Evolutionary conservation across 2,888 invertebrate species (phyloP).

Genomic region (Ochropacha duplaris): DNA sequence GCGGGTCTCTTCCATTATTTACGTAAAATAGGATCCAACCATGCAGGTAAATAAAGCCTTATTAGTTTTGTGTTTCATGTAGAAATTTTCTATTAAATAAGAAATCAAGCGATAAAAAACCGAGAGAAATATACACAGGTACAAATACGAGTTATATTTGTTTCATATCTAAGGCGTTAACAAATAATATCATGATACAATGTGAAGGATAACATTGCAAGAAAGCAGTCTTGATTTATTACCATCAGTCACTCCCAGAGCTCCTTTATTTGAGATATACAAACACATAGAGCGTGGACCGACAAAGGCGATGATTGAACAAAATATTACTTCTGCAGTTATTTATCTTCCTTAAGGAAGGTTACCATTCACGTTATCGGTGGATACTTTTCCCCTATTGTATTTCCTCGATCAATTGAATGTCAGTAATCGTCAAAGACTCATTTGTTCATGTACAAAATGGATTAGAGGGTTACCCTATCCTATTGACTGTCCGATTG

Average conservation of each 20-base stretch:
- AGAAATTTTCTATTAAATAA: too few relatives aligned
- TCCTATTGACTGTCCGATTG: slow-evolving; percentile 1
- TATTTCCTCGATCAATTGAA: slow-evolving; percentile 5
- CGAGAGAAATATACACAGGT: too few relatives aligned
- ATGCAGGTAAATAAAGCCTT: too few relatives aligned
- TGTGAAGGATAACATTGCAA: neutral
- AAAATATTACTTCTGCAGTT: slow-evolving; percentile 10
- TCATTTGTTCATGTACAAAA: slow-evolving; percentile 12
- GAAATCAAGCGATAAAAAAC: too few relatives aligned
- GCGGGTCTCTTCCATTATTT: too few relatives aligned
- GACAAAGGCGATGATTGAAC: slow-evolving; percentile 3
- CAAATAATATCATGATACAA: neutral
- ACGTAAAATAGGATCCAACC: too few relatives aligned
- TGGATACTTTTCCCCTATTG: neutral
- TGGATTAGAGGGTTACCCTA: slow-evolving; percentile 4
- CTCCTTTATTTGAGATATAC: slow-evolving; percentile 3
- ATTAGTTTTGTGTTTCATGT: too few relatives aligned
- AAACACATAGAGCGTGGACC: slow-evolving; percentile 6
- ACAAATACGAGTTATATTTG: too few relatives aligned
- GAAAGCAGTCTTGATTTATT: slow-evolving; percentile 2
- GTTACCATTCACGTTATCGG: neutral
- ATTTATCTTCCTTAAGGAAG: slow-evolving; percentile 18
- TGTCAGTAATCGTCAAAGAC: slow-evolving; percentile 17
- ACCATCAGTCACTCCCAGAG: slow-evolving; percentile 19
- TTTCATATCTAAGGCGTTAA: neutral